Base-by-base conservation (phyloP, 2,797 vertebrate genomes). In the Platalea minor region DNA sequence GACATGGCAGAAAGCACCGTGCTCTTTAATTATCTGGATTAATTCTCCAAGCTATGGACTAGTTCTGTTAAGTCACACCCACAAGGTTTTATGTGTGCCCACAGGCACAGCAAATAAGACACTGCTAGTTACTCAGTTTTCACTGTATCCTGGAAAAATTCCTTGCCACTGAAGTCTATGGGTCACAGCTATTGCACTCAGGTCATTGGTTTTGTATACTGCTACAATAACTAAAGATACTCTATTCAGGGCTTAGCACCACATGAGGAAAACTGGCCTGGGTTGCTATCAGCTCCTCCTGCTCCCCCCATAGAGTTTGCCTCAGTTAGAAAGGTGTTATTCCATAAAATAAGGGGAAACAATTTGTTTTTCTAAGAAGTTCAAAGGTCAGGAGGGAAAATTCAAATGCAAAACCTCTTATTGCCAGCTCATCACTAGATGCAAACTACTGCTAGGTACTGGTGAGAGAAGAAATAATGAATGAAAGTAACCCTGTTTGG, bases 141-240 rank as follows among this genome's bases (percentile, higher is more conserved):
- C 54, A 39, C 67, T 69, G 23, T 48, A 88, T 79, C 75, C 83
- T 95, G 89, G 69, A 95, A 96, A 94, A 94, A 93, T 50, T 78
- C 83, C 86, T 89, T 85, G 65, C 83, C 85, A 82, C 43, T 79
- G 79, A 51, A 94, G 25, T 81, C 56, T 79, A 25, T 79, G 67
- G 81, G 81, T 94, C 91, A 80, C 45, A 89, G 56, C 60, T 89
- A 74, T 91, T 93, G 88, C 79, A 13, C 51, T 92, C 67, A 77
- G 91, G 90, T 87, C 88, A 91, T 39, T 77, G 92, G 21, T 51
- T 95, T 69, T 87, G 78, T 93, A 83, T 77, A 50, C 67, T 76
- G 63, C 85, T 90, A 29, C 82, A 94, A 88, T 68, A 93, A 90
- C 85, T 89, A 73, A 88, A 95, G 70, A 63, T 60, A 91, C 24